Conservation (phyloP, 2,797 vertebrate species). For the Tarsius wallacei region DNA sequence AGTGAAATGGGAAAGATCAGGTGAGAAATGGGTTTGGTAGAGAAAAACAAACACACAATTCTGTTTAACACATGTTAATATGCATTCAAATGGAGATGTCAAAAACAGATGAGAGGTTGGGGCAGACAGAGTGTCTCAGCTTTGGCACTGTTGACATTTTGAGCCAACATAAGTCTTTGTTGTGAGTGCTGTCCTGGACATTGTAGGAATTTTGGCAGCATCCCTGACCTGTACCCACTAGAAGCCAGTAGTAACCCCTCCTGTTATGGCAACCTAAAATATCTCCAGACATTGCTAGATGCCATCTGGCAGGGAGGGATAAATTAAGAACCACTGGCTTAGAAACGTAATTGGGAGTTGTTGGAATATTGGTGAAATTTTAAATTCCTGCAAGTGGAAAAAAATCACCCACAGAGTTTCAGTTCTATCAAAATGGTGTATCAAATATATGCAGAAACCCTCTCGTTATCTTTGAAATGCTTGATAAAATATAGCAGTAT, state of each 20-base stretch:
- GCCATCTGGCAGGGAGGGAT: background rate
- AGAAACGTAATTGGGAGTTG: background rate
- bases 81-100: background rate
- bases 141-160: background rate
- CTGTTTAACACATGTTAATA: background rate
- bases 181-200: too few species aligned
- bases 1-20: background rate
- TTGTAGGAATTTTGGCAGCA: background rate
- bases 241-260: background rate
- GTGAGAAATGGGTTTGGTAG: background rate
- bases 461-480: background rate
- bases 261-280: background rate
- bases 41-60: background rate
- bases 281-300: background rate
- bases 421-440: background rate
- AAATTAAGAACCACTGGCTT: background rate
- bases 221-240: background rate
- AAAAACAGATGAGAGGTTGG: background rate
- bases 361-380: background rate
- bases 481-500: background rate
- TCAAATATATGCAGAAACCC: background rate
- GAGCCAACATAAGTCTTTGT: background rate
- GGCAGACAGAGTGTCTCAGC: background rate
- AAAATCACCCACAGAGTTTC: background rate
- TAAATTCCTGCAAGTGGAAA: background rate